phyloP scores from a whole-genome alignment of 2,888 invertebrate genomes.

The Saturnia pavonia region DNA sequence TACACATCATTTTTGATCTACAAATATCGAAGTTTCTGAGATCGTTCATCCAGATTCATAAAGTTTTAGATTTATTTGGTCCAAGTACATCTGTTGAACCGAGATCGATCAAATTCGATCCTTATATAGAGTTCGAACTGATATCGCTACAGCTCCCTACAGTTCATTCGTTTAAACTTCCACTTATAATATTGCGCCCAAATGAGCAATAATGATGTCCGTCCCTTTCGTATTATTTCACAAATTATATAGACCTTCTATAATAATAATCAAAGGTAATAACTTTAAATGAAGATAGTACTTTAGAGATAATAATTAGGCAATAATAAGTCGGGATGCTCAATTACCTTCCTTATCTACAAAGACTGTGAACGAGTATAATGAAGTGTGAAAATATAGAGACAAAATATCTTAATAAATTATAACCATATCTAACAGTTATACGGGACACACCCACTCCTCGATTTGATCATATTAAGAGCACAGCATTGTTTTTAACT shows the following conservation, averaged over 20 bases:
- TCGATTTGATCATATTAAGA: constrained; percentile 64
- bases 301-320: not conserved
- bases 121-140: too few relatives aligned
- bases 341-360: constrained; percentile 6
- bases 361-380: constrained; percentile 5
- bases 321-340: not conserved
- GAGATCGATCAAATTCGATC: too few relatives aligned
- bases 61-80: too few relatives aligned
- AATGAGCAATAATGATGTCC: too few relatives aligned
- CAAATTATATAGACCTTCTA: too few relatives aligned
- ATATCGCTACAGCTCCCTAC: too few relatives aligned
- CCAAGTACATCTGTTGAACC: too few relatives aligned
- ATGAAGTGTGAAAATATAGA: constrained; percentile 13
- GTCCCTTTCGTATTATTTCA: not conserved
- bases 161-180: too few relatives aligned
- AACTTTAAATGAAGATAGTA: not conserved
- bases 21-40: too few relatives aligned
- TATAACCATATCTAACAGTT: constrained; percentile 46
- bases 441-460: constrained; percentile 55
- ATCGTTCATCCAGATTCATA: too few relatives aligned
- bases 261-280: not conserved
- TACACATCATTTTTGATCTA: too few relatives aligned
- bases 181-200: too few relatives aligned
- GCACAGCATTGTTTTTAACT: constrained; percentile 65
- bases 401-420: constrained; percentile 40